A percentile compares a stretch with the other conserved stretches of the same genome.
These are phyloP conservation scores for Fopius arisanus DNA, from an alignment of 1,140 invertebrate species.

Conservation along the genomic window DNA sequence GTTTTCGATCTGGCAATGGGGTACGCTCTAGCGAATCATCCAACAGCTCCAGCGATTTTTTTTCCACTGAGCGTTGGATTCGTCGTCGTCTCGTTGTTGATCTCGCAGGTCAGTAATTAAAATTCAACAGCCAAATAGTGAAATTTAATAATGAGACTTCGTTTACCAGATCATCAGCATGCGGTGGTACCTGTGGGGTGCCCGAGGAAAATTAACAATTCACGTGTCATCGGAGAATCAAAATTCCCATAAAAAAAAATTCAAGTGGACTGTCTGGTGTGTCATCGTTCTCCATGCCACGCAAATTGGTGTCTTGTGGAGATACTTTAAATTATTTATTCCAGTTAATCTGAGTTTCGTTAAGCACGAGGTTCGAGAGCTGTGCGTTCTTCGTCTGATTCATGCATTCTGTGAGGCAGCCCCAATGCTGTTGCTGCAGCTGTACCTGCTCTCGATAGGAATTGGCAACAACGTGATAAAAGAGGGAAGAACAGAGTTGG, in stretches of 20 bases:
- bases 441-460: slow-evolving; percentile 76
- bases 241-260: slow-evolving; percentile 46
- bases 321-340: slow-evolving; percentile 87
- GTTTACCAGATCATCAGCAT: slow-evolving; percentile 55
- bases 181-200: slow-evolving; percentile 63
- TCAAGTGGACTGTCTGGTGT: slow-evolving; percentile 59
- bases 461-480: slow-evolving; percentile 37
- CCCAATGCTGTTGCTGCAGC: slow-evolving; percentile 84
- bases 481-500: slow-evolving; percentile 34
- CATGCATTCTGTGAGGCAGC: slow-evolving; percentile 89
- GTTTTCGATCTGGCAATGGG: slow-evolving; percentile 87
- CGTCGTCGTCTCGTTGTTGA: slow-evolving; percentile 74
- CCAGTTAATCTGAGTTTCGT: slow-evolving; percentile 85
- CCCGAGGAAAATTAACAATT: slow-evolving; percentile 54
- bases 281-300: slow-evolving; percentile 76
- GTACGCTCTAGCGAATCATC: slow-evolving; percentile 77
- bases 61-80: slow-evolving; percentile 73
- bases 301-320: slow-evolving; percentile 86
- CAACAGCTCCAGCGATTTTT: slow-evolving; percentile 67
- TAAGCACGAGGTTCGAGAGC: slow-evolving; percentile 76
- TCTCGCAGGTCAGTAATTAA: slow-evolving; percentile 71
- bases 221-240: slow-evolving; percentile 30
- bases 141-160: background rate
- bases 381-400: slow-evolving; percentile 82
- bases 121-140: background rate